Conservation (phyloP, 1,140 invertebrate species). For the Eurosta solidaginis region DNA sequence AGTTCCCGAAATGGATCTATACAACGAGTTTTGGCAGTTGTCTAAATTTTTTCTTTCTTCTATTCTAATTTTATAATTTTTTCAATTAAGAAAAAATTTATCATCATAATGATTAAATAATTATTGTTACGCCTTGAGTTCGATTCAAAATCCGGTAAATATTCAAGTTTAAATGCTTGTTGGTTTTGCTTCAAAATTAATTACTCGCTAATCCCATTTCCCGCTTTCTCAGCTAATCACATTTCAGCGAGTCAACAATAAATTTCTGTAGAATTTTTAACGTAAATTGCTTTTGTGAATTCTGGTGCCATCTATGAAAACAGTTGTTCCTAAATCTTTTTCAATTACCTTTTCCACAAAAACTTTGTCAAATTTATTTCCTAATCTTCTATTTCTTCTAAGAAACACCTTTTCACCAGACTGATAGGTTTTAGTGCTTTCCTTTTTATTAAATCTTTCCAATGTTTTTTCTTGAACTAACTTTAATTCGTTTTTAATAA, state of each 20-base stretch:
- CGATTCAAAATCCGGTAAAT: too few species aligned
- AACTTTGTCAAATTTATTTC: background rate
- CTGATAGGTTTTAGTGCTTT: background rate
- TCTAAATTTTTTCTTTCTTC: too few species aligned
- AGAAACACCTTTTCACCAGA: background rate
- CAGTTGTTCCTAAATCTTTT: background rate
- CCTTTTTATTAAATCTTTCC: background rate
- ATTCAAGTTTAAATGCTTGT: background rate
- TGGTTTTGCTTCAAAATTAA: background rate
- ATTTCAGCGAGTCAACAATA: too few species aligned
- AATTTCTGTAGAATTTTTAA: background rate
- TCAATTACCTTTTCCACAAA: background rate
- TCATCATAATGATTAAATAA: too few species aligned
- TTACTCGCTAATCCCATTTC: too few species aligned
- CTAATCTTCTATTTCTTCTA: background rate
- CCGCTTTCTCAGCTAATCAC: too few species aligned
- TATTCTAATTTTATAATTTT: too few species aligned
- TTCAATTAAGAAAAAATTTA: too few species aligned
- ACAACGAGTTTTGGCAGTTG: too few species aligned
- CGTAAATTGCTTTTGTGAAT: background rate
- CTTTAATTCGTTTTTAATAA: background rate
- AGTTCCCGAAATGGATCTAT: too few species aligned
- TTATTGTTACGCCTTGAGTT: too few species aligned
- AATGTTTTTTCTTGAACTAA: background rate
- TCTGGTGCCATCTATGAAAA: background rate